Evolutionary conservation across 2,797 vertebrate species (phyloP), one percentile per base, ranked within the genome.

Genomic region (Anomalospiza imberbis): DNA sequence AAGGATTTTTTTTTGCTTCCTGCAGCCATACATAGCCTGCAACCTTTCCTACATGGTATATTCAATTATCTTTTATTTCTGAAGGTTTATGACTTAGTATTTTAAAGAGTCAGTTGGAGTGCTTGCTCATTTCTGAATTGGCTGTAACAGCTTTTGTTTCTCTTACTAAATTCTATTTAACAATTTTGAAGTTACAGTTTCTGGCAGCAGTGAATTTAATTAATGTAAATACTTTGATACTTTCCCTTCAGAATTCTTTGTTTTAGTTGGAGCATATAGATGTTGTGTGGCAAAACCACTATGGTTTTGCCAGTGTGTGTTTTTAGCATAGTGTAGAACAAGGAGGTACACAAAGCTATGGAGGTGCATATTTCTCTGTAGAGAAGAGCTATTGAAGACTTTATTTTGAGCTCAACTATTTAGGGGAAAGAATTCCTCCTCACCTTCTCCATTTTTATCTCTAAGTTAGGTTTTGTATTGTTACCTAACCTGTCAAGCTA

Each of bases 31-130:
- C 21, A 50, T 70, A 65, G 42, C 25, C 65, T 38, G 17, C 20
- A 62, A 83, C 29, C 44, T 82, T 81, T 89, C 92, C 24, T 50
- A 40, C 60, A 16, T 65, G 5, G 58, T 79, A 62, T 80, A 38
- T 57, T 60, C 26, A 81, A 66, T 92, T 87, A 45, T 55, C 36
- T 91, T 94, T 94, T 89, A 45, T 95, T 95, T 89, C 85, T 91
- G 53, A 84, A 44, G 10, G 22, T 71, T 72, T 78, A 65, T 68
- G 71, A 60, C 55, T 61, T 50, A 31, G 8, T 74, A 55, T 85
- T 45, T 55, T 3, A 45, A 78, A 84, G 70, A 85, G 18, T 12
- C 32, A 54, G 20, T 51, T 83, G 36, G 76, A 86, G 7, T 62
- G 19, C 44, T 91, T 94, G n/a, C 15, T 79, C 20, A 42, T 80